Percentiles rank a stretch among this genome's conserved stretches.
phyloP scores from a whole-genome alignment of 1,140 invertebrate species.

The Xylocopa sonorina region DNA sequence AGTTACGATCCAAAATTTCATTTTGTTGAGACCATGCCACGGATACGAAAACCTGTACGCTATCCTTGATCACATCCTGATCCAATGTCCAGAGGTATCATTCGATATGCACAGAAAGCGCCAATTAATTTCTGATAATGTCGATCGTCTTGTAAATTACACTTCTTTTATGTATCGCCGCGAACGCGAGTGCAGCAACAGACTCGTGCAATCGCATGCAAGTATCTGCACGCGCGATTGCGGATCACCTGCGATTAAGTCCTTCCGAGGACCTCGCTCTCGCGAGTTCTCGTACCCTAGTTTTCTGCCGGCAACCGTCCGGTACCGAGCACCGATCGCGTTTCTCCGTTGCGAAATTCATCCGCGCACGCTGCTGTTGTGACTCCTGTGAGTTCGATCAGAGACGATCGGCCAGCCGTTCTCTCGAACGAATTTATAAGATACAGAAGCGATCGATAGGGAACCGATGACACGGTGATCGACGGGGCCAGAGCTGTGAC shows the following conservation, averaged over 20 bases:
- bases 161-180: not conserved
- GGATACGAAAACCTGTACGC: constrained; percentile 10
- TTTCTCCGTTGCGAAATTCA: constrained; percentile 62
- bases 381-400: constrained; percentile 24
- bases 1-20: not conserved
- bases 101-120: constrained; percentile 12
- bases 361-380: constrained; percentile 18
- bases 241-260: constrained; percentile 59
- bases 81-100: not conserved
- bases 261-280: constrained; percentile 63
- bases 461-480: not conserved
- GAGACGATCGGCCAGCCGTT: constrained; percentile 1
- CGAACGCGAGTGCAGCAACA: not conserved
- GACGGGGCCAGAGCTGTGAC: not conserved
- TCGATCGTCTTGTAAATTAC: not conserved
- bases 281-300: constrained; percentile 69
- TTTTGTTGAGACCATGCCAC: not conserved
- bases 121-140: constrained; percentile 40
- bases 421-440: constrained; percentile 14
- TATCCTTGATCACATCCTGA: constrained; percentile 7
- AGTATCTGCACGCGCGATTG: constrained; percentile 8
- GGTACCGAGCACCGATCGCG: constrained; percentile 59
- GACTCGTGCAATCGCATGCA: not conserved
- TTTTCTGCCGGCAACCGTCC: constrained; percentile 72
- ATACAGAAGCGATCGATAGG: not conserved